Evolutionary conservation across 2,113 vertebrate genomes (phyloP), one percentile per base, ranked within the genome.

Genomic region (Neotoma lepida): DNA sequence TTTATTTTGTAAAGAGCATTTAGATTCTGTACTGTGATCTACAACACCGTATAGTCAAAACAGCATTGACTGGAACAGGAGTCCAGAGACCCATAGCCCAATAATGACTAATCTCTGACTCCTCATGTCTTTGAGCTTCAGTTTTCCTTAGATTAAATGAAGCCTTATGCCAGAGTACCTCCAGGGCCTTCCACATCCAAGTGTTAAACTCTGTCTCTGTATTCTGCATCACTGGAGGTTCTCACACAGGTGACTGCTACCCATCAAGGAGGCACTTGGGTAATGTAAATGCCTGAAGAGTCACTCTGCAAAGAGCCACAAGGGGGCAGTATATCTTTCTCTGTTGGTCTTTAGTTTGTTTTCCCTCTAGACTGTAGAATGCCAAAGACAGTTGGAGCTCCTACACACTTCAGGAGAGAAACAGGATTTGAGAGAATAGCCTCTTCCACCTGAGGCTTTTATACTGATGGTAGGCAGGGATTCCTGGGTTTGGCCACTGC

Each of bases 301-400:
- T 80, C 80, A 84, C 90, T 86, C 78, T 91, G 78, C 6, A 41
- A 74, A 84, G 46, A 95, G 56, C 96, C 95, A 96, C 92, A 71
- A 87, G 96, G 76, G 96, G 94, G 96, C 95, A 44, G 13, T 94
- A 63, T 56, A 61, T 76, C 33, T 89, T 74, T 74, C 74, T 86
- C 33, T 80, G 24, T 74, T 76, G 80, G 7, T 63, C 81, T 81
- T 93, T 71, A n/a, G 22, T 86, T 77, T 81, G 13, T 44, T n/a
- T 68, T 95, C 35, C 17, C 44, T 71, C 66, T 33, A 58, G 56
- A 94, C 20, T 39, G 51, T 71, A 76, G 86, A 70, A 54, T 44
- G 20, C 12, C 5, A 0, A 3, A 87, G 64, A 74, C 35, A 77
- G 26, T 35, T 61, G 70, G 2, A n/a, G 49, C 44, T 56, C 17